Evolutionary conservation across 2,888 invertebrate species (phyloP), one percentile per base, ranked within the genome.

Genomic region (Camponotus fellah): DNA sequence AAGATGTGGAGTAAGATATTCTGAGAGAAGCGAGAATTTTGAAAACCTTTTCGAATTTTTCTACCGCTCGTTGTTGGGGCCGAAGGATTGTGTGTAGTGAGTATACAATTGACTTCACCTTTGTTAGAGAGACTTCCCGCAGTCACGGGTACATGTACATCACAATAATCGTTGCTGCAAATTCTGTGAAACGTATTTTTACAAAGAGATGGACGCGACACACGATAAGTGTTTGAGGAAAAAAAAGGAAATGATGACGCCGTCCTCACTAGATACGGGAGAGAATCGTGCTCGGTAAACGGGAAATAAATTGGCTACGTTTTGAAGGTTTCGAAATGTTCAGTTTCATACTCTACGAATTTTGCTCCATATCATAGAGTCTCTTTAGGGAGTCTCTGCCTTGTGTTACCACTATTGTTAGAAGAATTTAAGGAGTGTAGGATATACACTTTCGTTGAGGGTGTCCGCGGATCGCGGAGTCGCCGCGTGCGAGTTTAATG

Each of bases 1-100:
- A 95, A 93, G 94, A 94, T 94, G 92, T 94, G 94, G 95, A 94
- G 94, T 93, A 94, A 94, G 90, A 92, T 94, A 79, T 94, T 95
- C 89, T 94, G 91, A 94, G 91, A 88, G 71, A 89, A 86, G 79
- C 82, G 79, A 86, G 66, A 75, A 89, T 87, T 89, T 87, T 89
- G 85, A 77, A n/a, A 89, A 87, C 75, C 64, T 90, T 87, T 87
- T 72, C 60, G 21, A 88, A 87, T 84, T 86, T 84, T 90, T 83
- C 86, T 86, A 88, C 75, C 76, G 77, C 82, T 90, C 82, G 80
- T 80, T 64, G 46, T 53, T 49, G 58, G 37, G 72, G 17, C 34
- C n/a, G 53, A 34, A 43, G 3, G 56, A 79, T 71, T 46, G 34
- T 49, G 49, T 17, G 49, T 79, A 79, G 72, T 79, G 60, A 79